phyloP scores from a whole-genome alignment of 2,113 vertebrate genomes.

The Pseudopipra pipra region DNA sequence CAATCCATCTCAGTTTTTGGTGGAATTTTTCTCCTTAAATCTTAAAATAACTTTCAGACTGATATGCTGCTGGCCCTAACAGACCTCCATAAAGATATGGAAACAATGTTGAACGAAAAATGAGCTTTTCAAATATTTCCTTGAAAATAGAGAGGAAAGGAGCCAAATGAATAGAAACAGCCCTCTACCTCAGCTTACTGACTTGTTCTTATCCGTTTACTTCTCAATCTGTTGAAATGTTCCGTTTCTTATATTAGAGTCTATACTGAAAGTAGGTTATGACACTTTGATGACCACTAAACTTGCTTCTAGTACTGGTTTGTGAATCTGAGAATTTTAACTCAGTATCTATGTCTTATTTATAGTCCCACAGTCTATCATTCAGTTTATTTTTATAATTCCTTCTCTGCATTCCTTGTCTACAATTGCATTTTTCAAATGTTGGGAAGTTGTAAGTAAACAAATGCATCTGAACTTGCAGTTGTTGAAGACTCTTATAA shows the following conservation, averaged over 20 bases:
- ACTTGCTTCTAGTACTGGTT: neutral
- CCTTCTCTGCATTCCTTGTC: neutral
- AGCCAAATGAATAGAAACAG: neutral
- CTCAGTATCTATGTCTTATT: neutral
- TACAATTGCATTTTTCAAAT: neutral
- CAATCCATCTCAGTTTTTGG: neutral
- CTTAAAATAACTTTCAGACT: neutral
- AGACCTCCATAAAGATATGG: neutral
- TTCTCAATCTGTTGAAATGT: neutral
- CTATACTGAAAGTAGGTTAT: neutral
- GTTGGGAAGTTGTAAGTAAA: neutral
- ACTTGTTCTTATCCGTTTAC: neutral
- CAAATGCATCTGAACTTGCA: neutral
- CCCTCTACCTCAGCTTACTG: neutral
- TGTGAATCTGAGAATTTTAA: neutral
- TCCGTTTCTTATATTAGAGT: neutral
- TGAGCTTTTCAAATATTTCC: neutral
- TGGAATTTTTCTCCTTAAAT: neutral
- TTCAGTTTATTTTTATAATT: neutral
- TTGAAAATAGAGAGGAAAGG: neutral
- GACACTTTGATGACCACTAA: neutral
- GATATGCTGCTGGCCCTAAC: neutral
- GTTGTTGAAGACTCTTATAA: neutral
- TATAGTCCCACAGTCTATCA: neutral
- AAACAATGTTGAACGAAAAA: neutral